phyloP scores from a whole-genome alignment of 2,888 invertebrate species.

The Sicus ferrugineus region DNA sequence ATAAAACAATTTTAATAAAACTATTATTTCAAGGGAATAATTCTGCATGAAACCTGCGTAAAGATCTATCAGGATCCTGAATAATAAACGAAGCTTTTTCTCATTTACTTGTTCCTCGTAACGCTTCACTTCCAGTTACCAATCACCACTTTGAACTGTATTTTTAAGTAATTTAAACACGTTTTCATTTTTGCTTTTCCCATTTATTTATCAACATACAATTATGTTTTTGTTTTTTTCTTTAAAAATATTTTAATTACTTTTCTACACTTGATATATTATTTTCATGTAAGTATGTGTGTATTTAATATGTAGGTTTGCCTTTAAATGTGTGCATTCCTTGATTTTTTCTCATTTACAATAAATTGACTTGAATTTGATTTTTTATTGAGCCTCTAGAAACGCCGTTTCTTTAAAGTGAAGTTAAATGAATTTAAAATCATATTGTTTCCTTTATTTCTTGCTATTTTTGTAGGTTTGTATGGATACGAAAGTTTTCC shows the following conservation, averaged over 20 bases:
- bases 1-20: no score
- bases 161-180: slow-evolving; percentile 37
- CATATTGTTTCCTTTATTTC: neutral
- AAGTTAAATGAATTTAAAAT: no score
- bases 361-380: neutral
- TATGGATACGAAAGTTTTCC: neutral
- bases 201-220: slow-evolving; percentile 40
- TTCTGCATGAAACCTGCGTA: no score
- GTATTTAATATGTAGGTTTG: slow-evolving; percentile 21
- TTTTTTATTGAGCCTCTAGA: neutral
- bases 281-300: slow-evolving; percentile 12
- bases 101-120: neutral
- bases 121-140: neutral
- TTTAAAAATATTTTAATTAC: slow-evolving; percentile 33
- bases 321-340: slow-evolving; percentile 3
- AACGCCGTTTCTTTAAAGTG: no score
- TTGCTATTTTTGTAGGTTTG: neutral
- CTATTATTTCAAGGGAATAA: no score
- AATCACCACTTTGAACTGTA: neutral
- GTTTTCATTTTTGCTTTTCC: slow-evolving; percentile 30
- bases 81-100: neutral
- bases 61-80: neutral
- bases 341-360: neutral
- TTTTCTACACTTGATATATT: slow-evolving; percentile 30
- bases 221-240: slow-evolving; percentile 29